A percentile compares a stretch with the other conserved stretches of the same genome.
These are phyloP conservation scores for Glomeris maerens DNA, from an alignment of 1,140 invertebrate species.

Conservation along the genomic window DNA sequence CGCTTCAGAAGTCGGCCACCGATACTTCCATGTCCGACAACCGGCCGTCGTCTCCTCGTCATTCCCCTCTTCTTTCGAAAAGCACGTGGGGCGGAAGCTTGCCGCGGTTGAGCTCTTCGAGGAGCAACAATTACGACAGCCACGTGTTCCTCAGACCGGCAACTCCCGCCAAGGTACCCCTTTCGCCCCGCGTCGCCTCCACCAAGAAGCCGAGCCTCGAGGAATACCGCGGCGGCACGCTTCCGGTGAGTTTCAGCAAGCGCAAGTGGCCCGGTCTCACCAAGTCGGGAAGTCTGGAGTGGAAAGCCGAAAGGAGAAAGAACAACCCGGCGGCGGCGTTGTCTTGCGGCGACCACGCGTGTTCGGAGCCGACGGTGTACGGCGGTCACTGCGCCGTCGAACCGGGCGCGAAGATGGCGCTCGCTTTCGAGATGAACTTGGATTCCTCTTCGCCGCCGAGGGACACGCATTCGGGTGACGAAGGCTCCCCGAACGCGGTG, in stretches of 20 bases:
- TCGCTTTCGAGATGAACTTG: slow-evolving; percentile 15
- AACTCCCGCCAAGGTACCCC: too few relatives aligned
- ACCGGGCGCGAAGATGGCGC: background rate
- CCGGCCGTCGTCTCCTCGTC: too few relatives aligned
- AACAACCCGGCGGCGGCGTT: background rate
- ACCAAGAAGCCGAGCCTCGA: too few relatives aligned
- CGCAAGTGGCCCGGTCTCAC: background rate
- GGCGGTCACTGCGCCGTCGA: slow-evolving; percentile 11
- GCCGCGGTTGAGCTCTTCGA: too few relatives aligned
- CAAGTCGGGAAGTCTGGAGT: slow-evolving; percentile 7
- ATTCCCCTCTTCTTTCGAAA: too few relatives aligned
- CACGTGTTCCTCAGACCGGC: too few relatives aligned
- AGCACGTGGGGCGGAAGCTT: too few relatives aligned
- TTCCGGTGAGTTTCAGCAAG: background rate
- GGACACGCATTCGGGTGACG: slow-evolving; percentile 9
- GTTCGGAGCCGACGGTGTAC: slow-evolving; percentile 2
- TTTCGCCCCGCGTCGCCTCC: too few relatives aligned
- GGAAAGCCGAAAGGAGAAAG: slow-evolving; percentile 1
- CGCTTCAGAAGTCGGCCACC: too few relatives aligned
- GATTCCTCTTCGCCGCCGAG: slow-evolving; percentile 14
- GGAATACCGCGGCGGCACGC: background rate
- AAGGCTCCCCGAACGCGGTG: slow-evolving; percentile 1
- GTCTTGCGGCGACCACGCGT: background rate
- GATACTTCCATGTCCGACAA: too few relatives aligned
- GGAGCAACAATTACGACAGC: too few relatives aligned